Percentiles rank a stretch among this genome's conserved stretches.
phyloP scores from a whole-genome alignment of 2,797 vertebrate species.

The Loris lydekkerianus region DNA sequence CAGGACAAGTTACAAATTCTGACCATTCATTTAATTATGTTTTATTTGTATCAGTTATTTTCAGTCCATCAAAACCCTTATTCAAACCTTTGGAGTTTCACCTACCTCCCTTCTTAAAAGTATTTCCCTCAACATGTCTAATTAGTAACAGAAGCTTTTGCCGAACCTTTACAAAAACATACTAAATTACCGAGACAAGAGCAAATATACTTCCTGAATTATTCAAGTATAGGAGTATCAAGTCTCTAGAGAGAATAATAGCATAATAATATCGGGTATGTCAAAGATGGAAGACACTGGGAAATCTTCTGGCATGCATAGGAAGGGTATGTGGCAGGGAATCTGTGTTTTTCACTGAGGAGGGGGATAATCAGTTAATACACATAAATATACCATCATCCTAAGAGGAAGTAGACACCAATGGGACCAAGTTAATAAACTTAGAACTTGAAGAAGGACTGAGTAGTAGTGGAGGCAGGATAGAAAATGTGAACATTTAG shows the following conservation, averaged over 20 bases:
- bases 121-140: conserved; percentile 44
- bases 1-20: not conserved
- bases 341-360: not conserved
- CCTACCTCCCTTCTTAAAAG: not conserved
- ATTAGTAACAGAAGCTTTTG: conserved; percentile 15
- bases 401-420: not conserved
- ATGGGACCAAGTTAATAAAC: not conserved
- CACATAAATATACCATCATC: not conserved
- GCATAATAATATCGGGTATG: not conserved
- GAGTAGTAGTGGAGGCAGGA: not conserved
- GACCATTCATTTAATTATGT: conserved; percentile 29
- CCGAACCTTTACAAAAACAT: conserved; percentile 1
- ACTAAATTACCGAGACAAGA: not conserved
- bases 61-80: conserved; percentile 51
- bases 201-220: not conserved
- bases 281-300: not conserved
- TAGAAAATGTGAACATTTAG: not conserved
- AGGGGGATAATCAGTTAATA: not conserved
- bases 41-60: conserved; percentile 37
- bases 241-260: not conserved
- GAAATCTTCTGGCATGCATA: not conserved
- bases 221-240: not conserved
- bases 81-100: not conserved
- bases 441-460: not conserved
- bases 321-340: fast-evolving